Evolutionary conservation across 2,113 vertebrate genomes (phyloP).

Genomic region (Neotragus moschatus): DNA sequence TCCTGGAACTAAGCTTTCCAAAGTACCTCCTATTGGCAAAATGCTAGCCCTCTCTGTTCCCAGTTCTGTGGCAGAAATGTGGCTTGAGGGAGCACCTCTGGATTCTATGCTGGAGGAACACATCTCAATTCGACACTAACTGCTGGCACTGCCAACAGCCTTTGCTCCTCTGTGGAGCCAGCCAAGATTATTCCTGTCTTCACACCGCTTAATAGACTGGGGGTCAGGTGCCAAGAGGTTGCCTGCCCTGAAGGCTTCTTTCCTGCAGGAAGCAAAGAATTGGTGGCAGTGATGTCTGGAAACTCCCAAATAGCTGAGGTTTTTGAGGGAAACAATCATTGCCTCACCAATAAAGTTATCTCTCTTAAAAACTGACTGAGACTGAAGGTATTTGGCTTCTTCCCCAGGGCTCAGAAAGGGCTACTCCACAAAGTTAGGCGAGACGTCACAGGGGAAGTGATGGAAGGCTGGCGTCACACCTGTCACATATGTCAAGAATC

Average conservation of each 20-base stretch:
- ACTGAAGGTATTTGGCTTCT: not conserved
- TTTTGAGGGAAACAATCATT: not conserved
- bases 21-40: not conserved
- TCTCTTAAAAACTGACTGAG: conserved; percentile 14
- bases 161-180: not conserved
- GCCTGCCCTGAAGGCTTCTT: conserved; percentile 1
- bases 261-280: not conserved
- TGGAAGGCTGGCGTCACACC: not conserved
- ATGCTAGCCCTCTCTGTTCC: not conserved
- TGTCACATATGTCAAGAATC: conserved; percentile 60
- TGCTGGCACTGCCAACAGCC: not conserved
- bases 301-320: conserved; percentile 42
- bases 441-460: not conserved
- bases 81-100: not conserved
- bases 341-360: not conserved
- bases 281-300: conserved; percentile 26
- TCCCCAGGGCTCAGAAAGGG: conserved; percentile 42
- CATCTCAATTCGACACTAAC: not conserved
- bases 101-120: not conserved
- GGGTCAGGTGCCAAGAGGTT: conserved; percentile 8
- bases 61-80: not conserved
- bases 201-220: not conserved
- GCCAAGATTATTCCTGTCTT: not conserved
- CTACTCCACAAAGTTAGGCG: not conserved
- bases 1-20: not conserved